These are phyloP conservation scores for Enteromius paludinosus DNA, from an alignment of 2,797 vertebrate genomes.

Conservation along the genomic window DNA sequence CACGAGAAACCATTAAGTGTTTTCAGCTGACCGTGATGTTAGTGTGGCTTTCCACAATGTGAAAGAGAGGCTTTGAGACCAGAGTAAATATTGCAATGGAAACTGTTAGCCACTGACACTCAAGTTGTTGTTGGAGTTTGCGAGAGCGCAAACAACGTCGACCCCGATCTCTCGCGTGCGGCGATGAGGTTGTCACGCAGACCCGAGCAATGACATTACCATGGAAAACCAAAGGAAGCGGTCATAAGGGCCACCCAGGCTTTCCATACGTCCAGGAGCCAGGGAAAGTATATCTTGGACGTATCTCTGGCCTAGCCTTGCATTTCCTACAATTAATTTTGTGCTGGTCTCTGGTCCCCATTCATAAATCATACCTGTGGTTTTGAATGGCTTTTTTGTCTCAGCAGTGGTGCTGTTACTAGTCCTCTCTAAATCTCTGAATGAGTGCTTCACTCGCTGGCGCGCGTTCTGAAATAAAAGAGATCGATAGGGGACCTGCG, in stretches of 20 bases:
- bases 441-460: constrained; percentile 6
- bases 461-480: constrained; percentile 28
- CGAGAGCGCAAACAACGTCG: constrained; percentile 34
- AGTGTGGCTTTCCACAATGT: constrained; percentile 72
- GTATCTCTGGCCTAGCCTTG: constrained; percentile 72
- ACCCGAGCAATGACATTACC: constrained; percentile 78
- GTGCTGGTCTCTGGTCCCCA: constrained; percentile 69
- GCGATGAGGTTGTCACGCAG: constrained; percentile 70
- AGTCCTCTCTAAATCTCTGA: constrained; percentile 23
- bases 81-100: constrained; percentile 22
- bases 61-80: constrained; percentile 57
- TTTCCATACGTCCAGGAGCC: constrained; percentile 72
- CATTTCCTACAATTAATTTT: constrained; percentile 83
- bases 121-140: constrained; percentile 54
- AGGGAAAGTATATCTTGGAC: constrained; percentile 80
- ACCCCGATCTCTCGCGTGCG: constrained; percentile 64
- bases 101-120: constrained; percentile 27
- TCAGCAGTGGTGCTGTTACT: constrained; percentile 43
- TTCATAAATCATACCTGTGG: constrained; percentile 80
- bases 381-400: constrained; percentile 67
- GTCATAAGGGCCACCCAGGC: constrained; percentile 78
- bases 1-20: constrained; percentile 76
- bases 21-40: constrained; percentile 73
- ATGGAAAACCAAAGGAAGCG: constrained; percentile 79
- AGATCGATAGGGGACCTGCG: constrained; percentile 20